phyloP scores from a whole-genome alignment of 2,888 invertebrate species.

The Diaphora mendica region DNA sequence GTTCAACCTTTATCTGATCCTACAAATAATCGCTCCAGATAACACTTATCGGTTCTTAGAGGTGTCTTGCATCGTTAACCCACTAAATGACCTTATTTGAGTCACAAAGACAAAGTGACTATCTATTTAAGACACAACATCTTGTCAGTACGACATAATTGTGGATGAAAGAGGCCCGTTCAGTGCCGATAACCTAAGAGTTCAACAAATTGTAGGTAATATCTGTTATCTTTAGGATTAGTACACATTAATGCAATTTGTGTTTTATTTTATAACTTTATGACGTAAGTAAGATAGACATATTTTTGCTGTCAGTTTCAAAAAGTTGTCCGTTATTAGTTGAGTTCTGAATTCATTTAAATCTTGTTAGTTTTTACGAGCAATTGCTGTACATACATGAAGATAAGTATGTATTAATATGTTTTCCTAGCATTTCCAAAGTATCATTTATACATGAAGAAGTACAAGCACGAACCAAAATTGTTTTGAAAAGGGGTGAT shows the following conservation, averaged over 20 bases:
- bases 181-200: constrained; percentile 8
- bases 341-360: no score
- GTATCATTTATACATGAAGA: no score
- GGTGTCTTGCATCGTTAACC: neutral
- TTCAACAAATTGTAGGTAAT: constrained; percentile 4
- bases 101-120: neutral
- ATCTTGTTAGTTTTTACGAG: no score
- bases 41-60: neutral
- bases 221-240: constrained; percentile 2
- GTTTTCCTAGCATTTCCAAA: no score
- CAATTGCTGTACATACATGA: no score
- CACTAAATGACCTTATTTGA: neutral
- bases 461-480: no score
- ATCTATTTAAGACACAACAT: neutral
- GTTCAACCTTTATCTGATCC: neutral
- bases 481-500: no score
- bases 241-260: constrained; percentile 4
- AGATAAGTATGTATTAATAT: no score
- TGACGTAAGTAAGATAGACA: neutral
- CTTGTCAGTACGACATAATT: constrained; percentile 13
- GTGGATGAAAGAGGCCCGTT: constrained; percentile 9
- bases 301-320: neutral
- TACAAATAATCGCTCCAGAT: neutral
- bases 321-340: no score
- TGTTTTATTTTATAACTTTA: no score